A percentile compares a stretch with the other conserved stretches of the same genome.
Evolutionary conservation across 1,140 invertebrate genomes (phyloP).

Genomic region (Pseudomyrmex gracilis): DNA sequence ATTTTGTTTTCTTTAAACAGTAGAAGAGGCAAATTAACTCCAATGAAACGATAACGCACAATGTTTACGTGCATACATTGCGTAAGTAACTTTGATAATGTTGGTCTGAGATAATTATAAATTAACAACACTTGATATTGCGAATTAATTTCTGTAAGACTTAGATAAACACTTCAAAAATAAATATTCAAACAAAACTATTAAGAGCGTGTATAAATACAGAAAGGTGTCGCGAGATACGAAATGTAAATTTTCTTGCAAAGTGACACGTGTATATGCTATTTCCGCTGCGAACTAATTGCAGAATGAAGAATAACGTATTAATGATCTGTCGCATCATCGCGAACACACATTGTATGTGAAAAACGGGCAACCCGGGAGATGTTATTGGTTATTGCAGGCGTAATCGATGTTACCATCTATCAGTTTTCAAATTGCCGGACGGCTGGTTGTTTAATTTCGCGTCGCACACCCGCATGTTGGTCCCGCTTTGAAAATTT

Average conservation of each 20-base stretch:
- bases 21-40: slow-evolving; percentile 2
- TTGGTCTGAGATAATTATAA: too few species aligned
- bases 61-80: slow-evolving; percentile 10
- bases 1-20: neutral
- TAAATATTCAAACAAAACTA: too few species aligned
- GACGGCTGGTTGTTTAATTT: slow-evolving; percentile 7
- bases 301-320: neutral
- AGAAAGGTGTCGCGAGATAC: too few species aligned
- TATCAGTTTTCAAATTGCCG: slow-evolving; percentile 29
- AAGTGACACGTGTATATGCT: neutral
- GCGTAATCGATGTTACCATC: neutral
- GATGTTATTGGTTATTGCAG: neutral
- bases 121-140: too few species aligned
- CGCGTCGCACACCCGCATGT: neutral
- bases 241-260: neutral
- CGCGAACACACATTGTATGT: neutral
- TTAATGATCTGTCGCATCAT: slow-evolving; percentile 10
- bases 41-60: neutral
- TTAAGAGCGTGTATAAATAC: too few species aligned
- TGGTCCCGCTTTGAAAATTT: slow-evolving; percentile 22
- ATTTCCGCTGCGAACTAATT: too few species aligned
- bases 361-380: neutral
- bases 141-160: too few species aligned
- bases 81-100: neutral
- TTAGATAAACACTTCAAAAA: too few species aligned